Evolutionary conservation across 2,888 invertebrate species (phyloP), one percentile per base, ranked within the genome.

Genomic region (Isoperla grammatica): DNA sequence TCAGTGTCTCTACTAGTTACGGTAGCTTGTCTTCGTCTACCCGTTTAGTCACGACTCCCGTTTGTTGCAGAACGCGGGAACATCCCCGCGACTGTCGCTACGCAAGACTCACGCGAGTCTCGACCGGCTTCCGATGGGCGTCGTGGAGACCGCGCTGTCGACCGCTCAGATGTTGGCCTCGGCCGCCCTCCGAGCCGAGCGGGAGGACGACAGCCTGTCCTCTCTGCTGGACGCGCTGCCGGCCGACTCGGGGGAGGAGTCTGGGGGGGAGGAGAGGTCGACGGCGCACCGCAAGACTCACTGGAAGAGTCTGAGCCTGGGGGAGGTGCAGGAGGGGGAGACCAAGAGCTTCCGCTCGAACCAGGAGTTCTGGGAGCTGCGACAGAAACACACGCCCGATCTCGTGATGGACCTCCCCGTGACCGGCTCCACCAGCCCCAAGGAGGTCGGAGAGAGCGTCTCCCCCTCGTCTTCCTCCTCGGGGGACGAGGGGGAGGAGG

Each of bases 321-420:
- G 76, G 0, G 70, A 71, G 0, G 63, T 69, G 9, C 70, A 60
- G 64, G 68, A 61, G 12, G 64, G 60, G 58, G 63, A 46, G 22
- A 54, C 56, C 2, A 64, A 62, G 40, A 58, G 55, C 29, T 66
- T 66, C 29, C 65, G 64, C n/a, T 63, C 65, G 29, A 67, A 65
- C 29, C 71, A 71, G 20, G 75, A 76, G 62, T 74, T 75, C 56
- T 74, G 76, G 62, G 76, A 76, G 60, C 72, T 75, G 70, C 71
- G 76, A 3, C 79, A 79, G 63, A 79, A 78, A 64, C 82, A 83
- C 67, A 84, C 90, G 29, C 90, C 91, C 1, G 91, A 90, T 76
- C 78, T 90, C 60, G 90, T 91, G 65, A 86, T 90, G 84, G 90
- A 89, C 75, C 76, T 90, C 67, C 90, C 90, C n/a, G 76, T 84